Conservation (phyloP, 2,888 invertebrate species). For the Chrysolina haemoptera region DNA sequence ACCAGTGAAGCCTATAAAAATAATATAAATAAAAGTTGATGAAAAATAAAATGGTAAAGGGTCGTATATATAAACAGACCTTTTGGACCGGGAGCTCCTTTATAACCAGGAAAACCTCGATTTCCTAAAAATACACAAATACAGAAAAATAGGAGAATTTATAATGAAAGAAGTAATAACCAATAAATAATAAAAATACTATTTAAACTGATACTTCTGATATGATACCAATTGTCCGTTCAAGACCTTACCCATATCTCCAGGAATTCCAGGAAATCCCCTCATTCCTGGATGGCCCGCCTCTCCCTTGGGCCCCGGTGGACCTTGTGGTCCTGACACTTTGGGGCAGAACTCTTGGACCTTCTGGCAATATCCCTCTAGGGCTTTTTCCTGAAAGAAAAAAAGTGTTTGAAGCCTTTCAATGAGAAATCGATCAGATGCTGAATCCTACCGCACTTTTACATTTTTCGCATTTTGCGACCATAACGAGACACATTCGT, state of each 20-base stretch:
- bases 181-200: too few species aligned
- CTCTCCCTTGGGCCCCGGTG: slow-evolving; percentile 79
- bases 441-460: too few species aligned
- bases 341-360: slow-evolving; percentile 82
- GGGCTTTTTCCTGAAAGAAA: slow-evolving; percentile 81
- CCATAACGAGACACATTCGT: too few species aligned
- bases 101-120: slow-evolving; percentile 20
- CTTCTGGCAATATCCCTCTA: slow-evolving; percentile 88
- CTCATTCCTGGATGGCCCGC: slow-evolving; percentile 80
- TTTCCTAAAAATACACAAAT: slow-evolving; percentile 22
- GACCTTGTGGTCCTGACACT: slow-evolving; percentile 67
- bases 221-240: not conserved
- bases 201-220: not conserved
- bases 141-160: not conserved
- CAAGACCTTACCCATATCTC: slow-evolving; percentile 66
- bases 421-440: too few species aligned
- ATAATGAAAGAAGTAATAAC: too few species aligned
- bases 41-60: not conserved
- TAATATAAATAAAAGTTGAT: not conserved
- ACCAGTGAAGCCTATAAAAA: slow-evolving; percentile 36
- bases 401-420: not conserved
- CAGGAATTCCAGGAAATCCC: slow-evolving; percentile 77
- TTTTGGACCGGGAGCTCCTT: slow-evolving; percentile 20
- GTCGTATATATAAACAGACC: slow-evolving; percentile 25
- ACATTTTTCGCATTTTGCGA: too few species aligned